Percentiles rank a stretch among this genome's conserved stretches.
Conservation (phyloP, 2,797 vertebrate genomes). For the Eulemur coronatus region DNA sequence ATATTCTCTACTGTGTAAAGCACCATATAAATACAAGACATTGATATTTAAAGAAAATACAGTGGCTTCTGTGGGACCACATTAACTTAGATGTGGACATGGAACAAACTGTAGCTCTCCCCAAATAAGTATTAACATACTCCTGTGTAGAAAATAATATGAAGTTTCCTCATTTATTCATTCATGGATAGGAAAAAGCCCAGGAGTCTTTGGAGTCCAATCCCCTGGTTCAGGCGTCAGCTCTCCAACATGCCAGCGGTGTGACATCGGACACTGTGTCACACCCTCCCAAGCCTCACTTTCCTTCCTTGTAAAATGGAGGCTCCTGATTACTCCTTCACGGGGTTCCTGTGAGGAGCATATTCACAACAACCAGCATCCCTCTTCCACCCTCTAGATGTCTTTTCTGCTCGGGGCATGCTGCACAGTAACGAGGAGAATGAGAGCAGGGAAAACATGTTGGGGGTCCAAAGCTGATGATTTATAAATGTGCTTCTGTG, state of each 20-base stretch:
- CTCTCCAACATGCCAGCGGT: background rate
- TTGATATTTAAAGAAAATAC: background rate
- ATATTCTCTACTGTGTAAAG: background rate
- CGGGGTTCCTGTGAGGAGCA: background rate
- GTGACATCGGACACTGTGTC: background rate
- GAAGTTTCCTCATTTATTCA: background rate
- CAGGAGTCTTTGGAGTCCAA: background rate
- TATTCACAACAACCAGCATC: background rate
- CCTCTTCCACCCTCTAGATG: background rate
- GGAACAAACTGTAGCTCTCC: background rate
- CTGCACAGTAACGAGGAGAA: background rate
- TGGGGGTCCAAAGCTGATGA: background rate
- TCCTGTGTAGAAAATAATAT: background rate
- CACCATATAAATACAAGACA: background rate
- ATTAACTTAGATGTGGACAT: background rate
- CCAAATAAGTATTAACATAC: too few species aligned
- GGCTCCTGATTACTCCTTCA: background rate
- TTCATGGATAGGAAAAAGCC: background rate
- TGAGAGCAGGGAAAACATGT: background rate
- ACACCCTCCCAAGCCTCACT: background rate
- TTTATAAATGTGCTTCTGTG: background rate
- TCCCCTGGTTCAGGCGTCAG: background rate
- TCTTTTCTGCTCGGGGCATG: background rate
- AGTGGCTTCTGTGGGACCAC: background rate
- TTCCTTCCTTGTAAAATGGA: background rate